Evolutionary conservation across 2,888 invertebrate genomes (phyloP).

Genomic region (Drosophila flavopinicola): DNA sequence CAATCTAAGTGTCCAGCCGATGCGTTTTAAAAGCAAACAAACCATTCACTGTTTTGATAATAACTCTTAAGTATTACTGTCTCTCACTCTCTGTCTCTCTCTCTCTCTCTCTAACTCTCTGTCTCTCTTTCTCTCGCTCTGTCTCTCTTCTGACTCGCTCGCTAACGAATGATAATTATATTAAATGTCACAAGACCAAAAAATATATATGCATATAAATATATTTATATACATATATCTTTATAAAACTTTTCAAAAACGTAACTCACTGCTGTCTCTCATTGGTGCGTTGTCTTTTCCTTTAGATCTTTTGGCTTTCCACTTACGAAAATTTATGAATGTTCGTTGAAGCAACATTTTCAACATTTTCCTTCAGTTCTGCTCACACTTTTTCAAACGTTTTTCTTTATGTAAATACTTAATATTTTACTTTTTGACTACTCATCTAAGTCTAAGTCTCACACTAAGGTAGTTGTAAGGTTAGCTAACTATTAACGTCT

Average conservation of each 20-base stretch:
- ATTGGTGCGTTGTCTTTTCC: conserved; percentile 81
- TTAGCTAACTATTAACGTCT: too few species aligned
- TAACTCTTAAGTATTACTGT: conserved; percentile 18
- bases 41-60: conserved; percentile 24
- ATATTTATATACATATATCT: background rate
- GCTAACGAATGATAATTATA: conserved; percentile 28
- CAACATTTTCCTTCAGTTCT: conserved; percentile 12
- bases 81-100: conserved; percentile 16
- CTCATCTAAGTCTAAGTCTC: conserved; percentile 16
- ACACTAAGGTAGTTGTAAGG: conserved; percentile 5
- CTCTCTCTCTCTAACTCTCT: conserved; percentile 20
- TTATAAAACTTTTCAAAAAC: conserved; percentile 19
- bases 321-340: conserved; percentile 34
- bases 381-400: conserved; percentile 4
- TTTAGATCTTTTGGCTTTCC: conserved; percentile 42
- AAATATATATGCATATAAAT: background rate
- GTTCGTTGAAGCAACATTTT: conserved; percentile 26
- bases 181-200: conserved; percentile 7
- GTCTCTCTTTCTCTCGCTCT: conserved; percentile 21
- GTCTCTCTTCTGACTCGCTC: conserved; percentile 68
- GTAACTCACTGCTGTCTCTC: conserved; percentile 66
- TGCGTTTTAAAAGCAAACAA: conserved; percentile 13
- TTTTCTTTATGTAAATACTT: background rate
- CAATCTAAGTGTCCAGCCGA: conserved; percentile 30
- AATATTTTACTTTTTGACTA: background rate